Conservation (phyloP, 2,888 invertebrate genomes). For the Formica aserva region DNA sequence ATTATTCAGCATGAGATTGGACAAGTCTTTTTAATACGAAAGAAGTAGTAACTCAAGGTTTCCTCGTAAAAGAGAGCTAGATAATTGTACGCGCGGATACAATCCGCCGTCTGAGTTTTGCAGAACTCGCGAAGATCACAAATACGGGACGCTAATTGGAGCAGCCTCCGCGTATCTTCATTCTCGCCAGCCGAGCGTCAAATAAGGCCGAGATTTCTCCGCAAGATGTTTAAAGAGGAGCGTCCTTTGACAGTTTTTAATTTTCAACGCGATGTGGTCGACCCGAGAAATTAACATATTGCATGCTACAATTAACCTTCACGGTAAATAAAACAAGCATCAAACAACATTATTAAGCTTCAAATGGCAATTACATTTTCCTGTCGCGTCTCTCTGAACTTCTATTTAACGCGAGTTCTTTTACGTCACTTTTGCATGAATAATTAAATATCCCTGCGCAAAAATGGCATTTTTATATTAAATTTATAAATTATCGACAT, state of each 20-base stretch:
- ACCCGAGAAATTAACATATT: slow-evolving; percentile 56
- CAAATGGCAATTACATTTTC: neutral
- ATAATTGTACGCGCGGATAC: slow-evolving; percentile 64
- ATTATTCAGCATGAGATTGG: slow-evolving; percentile 31
- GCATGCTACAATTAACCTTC: slow-evolving; percentile 52
- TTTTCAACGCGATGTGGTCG: slow-evolving; percentile 55
- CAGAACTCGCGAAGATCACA: slow-evolving; percentile 61
- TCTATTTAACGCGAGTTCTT: neutral
- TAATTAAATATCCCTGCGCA: neutral
- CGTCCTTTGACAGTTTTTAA: slow-evolving; percentile 61
- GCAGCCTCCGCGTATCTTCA: slow-evolving; percentile 59
- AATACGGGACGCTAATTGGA: slow-evolving; percentile 72
- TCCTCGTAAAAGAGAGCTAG: slow-evolving; percentile 30
- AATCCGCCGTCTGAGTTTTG: slow-evolving; percentile 33
- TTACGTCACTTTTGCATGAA: neutral
- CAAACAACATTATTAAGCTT: slow-evolving; percentile 27
- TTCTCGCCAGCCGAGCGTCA: slow-evolving; percentile 59
- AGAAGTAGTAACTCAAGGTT: slow-evolving; percentile 8
- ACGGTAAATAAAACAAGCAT: slow-evolving; percentile 15
- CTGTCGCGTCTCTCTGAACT: neutral
- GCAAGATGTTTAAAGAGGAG: slow-evolving; percentile 57
- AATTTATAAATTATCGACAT: neutral
- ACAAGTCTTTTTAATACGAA: slow-evolving; percentile 39
- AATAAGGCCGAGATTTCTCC: slow-evolving; percentile 12
- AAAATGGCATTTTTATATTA: neutral